These are phyloP conservation scores for Xenopus tropicalis DNA, from an alignment of 2,113 vertebrate species.

Conservation along the genomic window DNA sequence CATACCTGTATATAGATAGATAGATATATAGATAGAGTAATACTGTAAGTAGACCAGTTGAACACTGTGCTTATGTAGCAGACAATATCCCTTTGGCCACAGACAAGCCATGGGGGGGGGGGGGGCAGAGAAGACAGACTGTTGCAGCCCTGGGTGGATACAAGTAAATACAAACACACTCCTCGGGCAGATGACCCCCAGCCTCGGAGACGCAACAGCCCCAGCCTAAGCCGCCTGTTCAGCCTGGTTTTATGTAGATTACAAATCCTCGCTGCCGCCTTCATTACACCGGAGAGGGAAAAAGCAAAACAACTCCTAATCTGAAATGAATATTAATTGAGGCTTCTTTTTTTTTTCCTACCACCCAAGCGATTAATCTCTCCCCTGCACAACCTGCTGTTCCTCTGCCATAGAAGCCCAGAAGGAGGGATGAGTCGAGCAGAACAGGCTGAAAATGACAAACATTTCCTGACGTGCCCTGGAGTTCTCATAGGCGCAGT, in stretches of 20 bases:
- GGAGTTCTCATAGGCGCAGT: background rate
- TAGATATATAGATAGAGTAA: no score
- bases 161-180: background rate
- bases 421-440: background rate
- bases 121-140: no score
- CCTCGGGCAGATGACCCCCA: background rate
- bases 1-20: no score
- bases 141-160: background rate
- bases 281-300: background rate
- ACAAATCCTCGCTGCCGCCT: background rate
- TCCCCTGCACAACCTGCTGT: background rate
- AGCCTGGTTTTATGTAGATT: background rate
- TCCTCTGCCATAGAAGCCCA: background rate
- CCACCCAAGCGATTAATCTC: background rate
- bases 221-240: background rate
- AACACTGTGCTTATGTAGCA: no score
- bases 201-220: background rate
- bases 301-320: background rate
- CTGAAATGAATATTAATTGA: slow-evolving; percentile 1
- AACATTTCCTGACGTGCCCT: background rate
- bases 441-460: background rate
- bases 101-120: no score
- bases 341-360: background rate
- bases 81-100: no score
- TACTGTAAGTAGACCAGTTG: no score